Base-by-base conservation (phyloP, 2,888 invertebrate species). In the Rhorus exstirpatorius region DNA sequence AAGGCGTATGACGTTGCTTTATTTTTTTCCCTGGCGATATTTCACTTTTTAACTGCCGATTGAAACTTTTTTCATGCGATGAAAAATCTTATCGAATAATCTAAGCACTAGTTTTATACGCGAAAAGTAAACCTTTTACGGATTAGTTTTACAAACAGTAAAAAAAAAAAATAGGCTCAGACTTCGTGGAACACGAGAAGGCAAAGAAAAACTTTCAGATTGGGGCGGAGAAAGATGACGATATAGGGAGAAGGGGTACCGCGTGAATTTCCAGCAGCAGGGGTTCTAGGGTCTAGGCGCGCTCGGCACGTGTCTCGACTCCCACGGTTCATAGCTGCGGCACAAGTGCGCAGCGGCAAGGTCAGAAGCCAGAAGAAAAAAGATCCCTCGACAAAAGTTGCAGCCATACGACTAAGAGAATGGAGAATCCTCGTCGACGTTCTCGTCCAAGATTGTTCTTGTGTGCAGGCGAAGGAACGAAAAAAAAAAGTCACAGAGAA, bases 291-390 rank as follows among this genome's bases (percentile, higher is more conserved):
- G 83, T 75, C 67, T 76, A 79, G 83, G 83, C 71, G 85, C 53
- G 82, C 58, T 81, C 82, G 88, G 86, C 91, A 91, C 90, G 89
- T 91, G 91, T 86, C 87, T 83, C 83, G 82, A 86, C 86, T 91
- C 91, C 87, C 91, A 91, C 90, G 90, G 86, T 88, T 86, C 83
- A 77, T 61, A 72, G 86, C 83, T 88, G 89, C 82, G 71, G 58
- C 88, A 85, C 89, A 88, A 90, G 90, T 90, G 89, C 89, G 76
- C 71, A 89, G 63, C 87, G 51, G 65, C 84, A 88, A 88, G 89
- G 90, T 88, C 88, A 88, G 85, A 88, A 86, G 83, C 84, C 84
- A 83, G 61, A 26, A 55, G 26, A 53, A 41, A 35, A 58, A 41
- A 61, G 38, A 49, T 14, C 74, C 55, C 74, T 46, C 55, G 67